A percentile compares a stretch with the other conserved stretches of the same genome.
These are phyloP conservation scores for Mechanitis messenoides DNA, from an alignment of 2,888 invertebrate genomes.

Conservation along the genomic window DNA sequence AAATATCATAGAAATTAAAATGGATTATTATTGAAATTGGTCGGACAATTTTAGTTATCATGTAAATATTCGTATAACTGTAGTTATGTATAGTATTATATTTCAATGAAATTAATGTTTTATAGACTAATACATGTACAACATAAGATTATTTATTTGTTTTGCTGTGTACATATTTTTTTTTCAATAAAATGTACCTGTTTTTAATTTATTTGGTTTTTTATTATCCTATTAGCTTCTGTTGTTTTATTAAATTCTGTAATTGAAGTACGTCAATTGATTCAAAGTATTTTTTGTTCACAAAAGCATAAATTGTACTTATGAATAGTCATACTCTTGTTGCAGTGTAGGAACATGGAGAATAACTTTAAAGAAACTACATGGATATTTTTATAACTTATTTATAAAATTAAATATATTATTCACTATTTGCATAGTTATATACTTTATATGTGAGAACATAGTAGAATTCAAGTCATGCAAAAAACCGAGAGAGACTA, in stretches of 20 bases:
- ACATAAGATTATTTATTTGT: constrained; percentile 77
- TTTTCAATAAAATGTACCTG: constrained; percentile 77
- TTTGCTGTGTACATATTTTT: constrained; percentile 77
- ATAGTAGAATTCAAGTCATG: too few relatives aligned
- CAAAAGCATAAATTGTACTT: too few relatives aligned
- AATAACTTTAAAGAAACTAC: too few relatives aligned
- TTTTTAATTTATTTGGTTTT: constrained; percentile 59
- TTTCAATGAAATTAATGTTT: constrained; percentile 77
- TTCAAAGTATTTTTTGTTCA: too few relatives aligned
- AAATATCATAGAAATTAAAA: constrained; percentile 65
- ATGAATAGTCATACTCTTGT: too few relatives aligned
- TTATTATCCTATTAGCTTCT: constrained; percentile 12
- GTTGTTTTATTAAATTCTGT: background rate
- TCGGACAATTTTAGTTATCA: constrained; percentile 68
- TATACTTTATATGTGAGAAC: too few relatives aligned
- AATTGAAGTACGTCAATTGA: too few relatives aligned
- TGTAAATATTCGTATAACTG: constrained; percentile 69
- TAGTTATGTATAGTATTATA: constrained; percentile 77
- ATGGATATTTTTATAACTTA: too few relatives aligned
- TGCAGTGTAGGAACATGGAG: too few relatives aligned
- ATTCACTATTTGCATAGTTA: too few relatives aligned
- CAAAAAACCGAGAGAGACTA: too few relatives aligned
- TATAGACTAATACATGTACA: constrained; percentile 74
- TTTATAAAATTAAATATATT: too few relatives aligned
- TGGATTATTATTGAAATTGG: constrained; percentile 66